Evolutionary conservation across 2,888 invertebrate species (phyloP), one percentile per base, ranked within the genome.

Genomic region (Marasmarcha lunaedactyla): DNA sequence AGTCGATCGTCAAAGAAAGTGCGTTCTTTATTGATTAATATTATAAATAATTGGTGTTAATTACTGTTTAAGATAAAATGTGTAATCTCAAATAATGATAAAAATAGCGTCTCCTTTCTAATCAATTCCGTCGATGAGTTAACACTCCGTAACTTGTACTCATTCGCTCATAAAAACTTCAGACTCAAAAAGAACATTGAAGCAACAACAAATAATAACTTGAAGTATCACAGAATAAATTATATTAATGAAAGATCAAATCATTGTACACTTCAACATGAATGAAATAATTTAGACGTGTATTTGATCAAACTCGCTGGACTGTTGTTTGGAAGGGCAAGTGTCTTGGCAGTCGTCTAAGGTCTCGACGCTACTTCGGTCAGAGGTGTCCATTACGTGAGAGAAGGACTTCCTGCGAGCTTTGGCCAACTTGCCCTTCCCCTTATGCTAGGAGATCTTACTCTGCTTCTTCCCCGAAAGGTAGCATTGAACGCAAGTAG

Each of bases 401-500:
- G 65, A 59, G 51, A 71, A 52, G 42, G 73, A 64, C 52, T 70
- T 78, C 49, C 77, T 63, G 45, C 78, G 72, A 49, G 68, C 55
- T 60, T 71, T 78, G 57, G 87, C 88, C 81, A 86, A 86, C 81
- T 87, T 87, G 81, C 87, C 87, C 77, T 81, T 87, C 76, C 84
- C 85, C 85, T 84, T 88, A 79, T 88, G 88, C 87, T 88, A 88
- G 86, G 87, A 87, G 50, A 83, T 78, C 68, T 86, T 84, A 50
- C 77, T 85, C 49, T 79, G 79, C 30, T 72, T 78, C 59, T 88
- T 88, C 41, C 86, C 86, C 42, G 89, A 89, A 34, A 90, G 85
- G 67, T 90, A 86, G 59, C 90, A 91, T 58, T 90, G 90, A 51
- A 90, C 89, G 71, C 90, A 91, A 15, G 90, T 89, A 36, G 89